These are phyloP conservation scores for Brachyistius frenatus DNA, from an alignment of 2,113 vertebrate species.

Conservation along the genomic window DNA sequence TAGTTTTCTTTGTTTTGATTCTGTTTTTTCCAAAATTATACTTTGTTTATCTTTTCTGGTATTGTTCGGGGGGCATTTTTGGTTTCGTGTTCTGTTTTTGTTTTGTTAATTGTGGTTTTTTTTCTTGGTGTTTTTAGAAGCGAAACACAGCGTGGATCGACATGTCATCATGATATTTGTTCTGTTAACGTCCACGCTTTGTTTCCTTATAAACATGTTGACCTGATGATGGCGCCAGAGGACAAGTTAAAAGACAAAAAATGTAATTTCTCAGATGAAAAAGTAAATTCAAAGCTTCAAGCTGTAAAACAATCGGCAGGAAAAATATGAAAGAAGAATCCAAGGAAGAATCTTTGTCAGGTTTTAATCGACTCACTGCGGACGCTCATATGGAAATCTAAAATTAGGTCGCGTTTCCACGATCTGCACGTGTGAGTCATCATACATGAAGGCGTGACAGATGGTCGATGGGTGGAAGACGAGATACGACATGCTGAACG, in stretches of 20 bases:
- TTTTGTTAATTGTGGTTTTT: too few relatives aligned
- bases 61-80: too few relatives aligned
- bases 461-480: conserved; percentile 43
- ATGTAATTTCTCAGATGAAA: too few relatives aligned
- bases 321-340: not conserved
- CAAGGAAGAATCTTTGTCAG: not conserved
- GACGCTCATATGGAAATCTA: conserved; percentile 25
- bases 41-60: not conserved
- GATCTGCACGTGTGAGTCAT: conserved; percentile 44
- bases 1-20: not conserved
- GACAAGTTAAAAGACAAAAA: too few relatives aligned
- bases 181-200: too few relatives aligned
- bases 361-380: not conserved
- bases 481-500: conserved; percentile 11
- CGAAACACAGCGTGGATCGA: too few relatives aligned
- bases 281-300: not conserved
- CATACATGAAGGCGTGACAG: conserved; percentile 42
- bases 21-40: not conserved
- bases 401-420: conserved; percentile 47
- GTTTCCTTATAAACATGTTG: too few relatives aligned
- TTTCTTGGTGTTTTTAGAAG: too few relatives aligned
- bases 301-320: too few relatives aligned
- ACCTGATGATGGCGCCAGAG: too few relatives aligned
- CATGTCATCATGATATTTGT: too few relatives aligned
- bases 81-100: too few relatives aligned